phyloP scores from a whole-genome alignment of 2,113 vertebrate species.

The Clarias batrachus region DNA sequence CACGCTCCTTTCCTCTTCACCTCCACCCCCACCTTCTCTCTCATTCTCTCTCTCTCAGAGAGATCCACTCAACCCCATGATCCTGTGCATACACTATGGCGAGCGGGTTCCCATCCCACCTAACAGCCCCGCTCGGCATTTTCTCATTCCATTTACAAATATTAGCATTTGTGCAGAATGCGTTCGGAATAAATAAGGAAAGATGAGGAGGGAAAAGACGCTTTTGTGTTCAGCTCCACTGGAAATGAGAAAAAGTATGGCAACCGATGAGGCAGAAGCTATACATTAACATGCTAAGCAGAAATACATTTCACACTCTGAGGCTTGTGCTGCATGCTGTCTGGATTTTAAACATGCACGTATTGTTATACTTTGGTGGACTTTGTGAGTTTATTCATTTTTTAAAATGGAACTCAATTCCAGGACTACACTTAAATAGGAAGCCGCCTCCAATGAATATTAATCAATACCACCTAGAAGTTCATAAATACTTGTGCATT shows the following conservation, averaged over 20 bases:
- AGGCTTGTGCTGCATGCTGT: neutral
- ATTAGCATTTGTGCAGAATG: conserved; percentile 67
- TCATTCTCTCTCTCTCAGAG: neutral
- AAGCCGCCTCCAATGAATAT: neutral
- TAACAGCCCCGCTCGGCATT: conserved; percentile 56
- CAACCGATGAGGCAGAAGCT: conserved; percentile 13
- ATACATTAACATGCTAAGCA: conserved; percentile 27
- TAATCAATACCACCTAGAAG: neutral
- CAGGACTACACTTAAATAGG: neutral
- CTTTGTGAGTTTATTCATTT: neutral
- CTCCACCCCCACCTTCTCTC: neutral
- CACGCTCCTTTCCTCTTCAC: conserved; percentile 14
- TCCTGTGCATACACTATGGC: conserved; percentile 43
- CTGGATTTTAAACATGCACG: neutral
- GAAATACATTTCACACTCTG: conserved; percentile 9
- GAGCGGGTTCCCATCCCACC: conserved; percentile 54
- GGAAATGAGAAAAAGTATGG: conserved; percentile 44
- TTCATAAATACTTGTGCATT: neutral
- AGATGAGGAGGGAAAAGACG: conserved; percentile 53
- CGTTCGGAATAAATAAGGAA: conserved; percentile 60
- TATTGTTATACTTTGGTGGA: neutral
- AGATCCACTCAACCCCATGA: conserved; percentile 56
- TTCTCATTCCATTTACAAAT: conserved; percentile 63
- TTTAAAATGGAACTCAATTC: neutral
- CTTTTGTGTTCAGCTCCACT: conserved; percentile 54